Conservation (phyloP, 2,888 invertebrate species). For the Drosophila vallismaia region DNA sequence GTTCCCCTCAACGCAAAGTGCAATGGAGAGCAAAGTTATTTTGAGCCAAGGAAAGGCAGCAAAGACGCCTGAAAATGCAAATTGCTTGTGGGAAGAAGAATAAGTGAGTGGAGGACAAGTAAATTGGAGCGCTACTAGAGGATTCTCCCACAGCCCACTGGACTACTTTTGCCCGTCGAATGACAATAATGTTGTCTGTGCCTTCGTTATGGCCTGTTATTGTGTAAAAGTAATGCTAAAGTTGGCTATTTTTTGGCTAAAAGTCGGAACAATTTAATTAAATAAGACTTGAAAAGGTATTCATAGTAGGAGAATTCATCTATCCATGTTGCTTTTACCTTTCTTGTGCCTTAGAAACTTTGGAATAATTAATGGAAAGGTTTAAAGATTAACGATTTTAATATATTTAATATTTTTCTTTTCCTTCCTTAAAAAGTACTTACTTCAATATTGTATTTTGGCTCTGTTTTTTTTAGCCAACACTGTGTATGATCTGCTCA, state of each 20-base stretch:
- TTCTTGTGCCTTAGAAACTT: too few relatives aligned
- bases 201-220: constrained; percentile 35
- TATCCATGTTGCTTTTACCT: too few relatives aligned
- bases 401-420: too few relatives aligned
- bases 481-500: not conserved
- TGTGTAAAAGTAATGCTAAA: not conserved
- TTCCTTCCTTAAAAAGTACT: too few relatives aligned
- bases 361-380: too few relatives aligned
- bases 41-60: not conserved
- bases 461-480: not conserved
- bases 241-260: constrained; percentile 8
- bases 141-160: constrained; percentile 51
- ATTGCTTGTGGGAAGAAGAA: constrained; percentile 40
- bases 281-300: not conserved
- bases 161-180: constrained; percentile 44
- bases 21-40: constrained; percentile 21
- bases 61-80: constrained; percentile 20
- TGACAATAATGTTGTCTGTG: constrained; percentile 51
- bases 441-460: too few relatives aligned
- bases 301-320: not conserved
- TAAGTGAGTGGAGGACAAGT: constrained; percentile 21
- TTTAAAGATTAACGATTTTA: too few relatives aligned
- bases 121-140: constrained; percentile 45
- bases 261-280: not conserved
- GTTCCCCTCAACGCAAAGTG: constrained; percentile 28